Percentiles rank a stretch among this genome's conserved stretches.
phyloP scores from a whole-genome alignment of 2,113 vertebrate genomes.

The Gadus macrocephalus region DNA sequence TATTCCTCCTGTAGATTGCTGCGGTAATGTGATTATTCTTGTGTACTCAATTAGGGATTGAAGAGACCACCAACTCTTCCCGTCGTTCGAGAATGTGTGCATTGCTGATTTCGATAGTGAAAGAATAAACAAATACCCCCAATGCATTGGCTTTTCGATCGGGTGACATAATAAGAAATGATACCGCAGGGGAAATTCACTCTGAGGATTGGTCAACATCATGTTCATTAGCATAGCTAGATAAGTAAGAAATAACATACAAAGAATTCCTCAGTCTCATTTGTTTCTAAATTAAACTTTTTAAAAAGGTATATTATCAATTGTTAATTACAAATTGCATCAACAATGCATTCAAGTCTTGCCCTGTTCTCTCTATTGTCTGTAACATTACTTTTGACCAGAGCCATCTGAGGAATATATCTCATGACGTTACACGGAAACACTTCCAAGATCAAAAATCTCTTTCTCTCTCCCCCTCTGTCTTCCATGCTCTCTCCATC shows the following conservation, averaged over 20 bases:
- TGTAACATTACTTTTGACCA: slow-evolving; percentile 20
- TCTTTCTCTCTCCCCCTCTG: slow-evolving; percentile 29
- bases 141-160: slow-evolving; percentile 19
- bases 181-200: not conserved
- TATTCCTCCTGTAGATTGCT: slow-evolving; percentile 50
- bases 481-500: slow-evolving; percentile 41
- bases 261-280: too few relatives aligned
- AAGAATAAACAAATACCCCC: slow-evolving; percentile 57
- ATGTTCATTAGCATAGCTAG: not conserved
- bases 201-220: not conserved
- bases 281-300: too few relatives aligned
- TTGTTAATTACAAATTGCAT: too few relatives aligned
- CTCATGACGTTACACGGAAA: slow-evolving; percentile 58
- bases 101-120: slow-evolving; percentile 44
- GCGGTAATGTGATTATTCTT: slow-evolving; percentile 65
- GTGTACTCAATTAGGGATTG: slow-evolving; percentile 56
- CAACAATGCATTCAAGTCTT: too few relatives aligned
- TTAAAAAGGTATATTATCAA: too few relatives aligned
- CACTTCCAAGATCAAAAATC: slow-evolving; percentile 37
- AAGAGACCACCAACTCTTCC: slow-evolving; percentile 42
- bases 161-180: slow-evolving; percentile 35
- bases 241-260: not conserved
- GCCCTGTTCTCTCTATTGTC: not conserved
- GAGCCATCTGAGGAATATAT: slow-evolving; percentile 38
- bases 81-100: slow-evolving; percentile 42